A percentile compares a stretch with the other conserved stretches of the same genome.
These are phyloP conservation scores for Neotoma lepida DNA, from an alignment of 2,113 vertebrate genomes.

Conservation along the genomic window DNA sequence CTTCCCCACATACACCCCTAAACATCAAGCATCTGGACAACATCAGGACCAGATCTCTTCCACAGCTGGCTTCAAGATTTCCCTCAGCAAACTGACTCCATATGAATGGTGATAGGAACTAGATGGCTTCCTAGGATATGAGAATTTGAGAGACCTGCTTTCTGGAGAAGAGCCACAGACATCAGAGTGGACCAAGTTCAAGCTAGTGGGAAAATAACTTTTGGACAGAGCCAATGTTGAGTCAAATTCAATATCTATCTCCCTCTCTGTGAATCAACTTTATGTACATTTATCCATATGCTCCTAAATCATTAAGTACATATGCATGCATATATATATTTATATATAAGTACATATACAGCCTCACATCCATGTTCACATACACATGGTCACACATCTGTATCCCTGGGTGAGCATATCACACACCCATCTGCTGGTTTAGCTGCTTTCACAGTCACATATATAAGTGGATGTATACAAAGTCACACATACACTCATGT, in stretches of 20 bases:
- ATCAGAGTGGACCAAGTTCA: slow-evolving; percentile 42
- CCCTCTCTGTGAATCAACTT: background rate
- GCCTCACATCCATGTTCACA: background rate
- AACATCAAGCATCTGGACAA: slow-evolving; percentile 10
- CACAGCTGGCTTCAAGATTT: background rate
- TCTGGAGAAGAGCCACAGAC: slow-evolving; percentile 35
- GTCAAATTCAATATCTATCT: background rate
- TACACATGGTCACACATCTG: background rate
- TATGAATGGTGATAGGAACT: background rate
- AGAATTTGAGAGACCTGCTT: slow-evolving; percentile 54
- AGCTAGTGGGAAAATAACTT: slow-evolving; percentile 46
- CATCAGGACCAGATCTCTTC: background rate
- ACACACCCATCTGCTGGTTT: background rate
- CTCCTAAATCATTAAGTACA: background rate
- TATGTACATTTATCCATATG: background rate
- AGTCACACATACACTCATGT: background rate
- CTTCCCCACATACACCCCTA: background rate
- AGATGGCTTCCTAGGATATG: background rate
- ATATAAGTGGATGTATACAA: background rate
- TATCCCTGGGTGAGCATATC: background rate
- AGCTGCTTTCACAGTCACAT: slow-evolving; percentile 27
- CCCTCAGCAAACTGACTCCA: background rate
- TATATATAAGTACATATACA: background rate
- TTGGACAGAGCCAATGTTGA: background rate
- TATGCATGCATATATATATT: background rate